These are phyloP conservation scores for Drosophila watanabei DNA, from an alignment of 1,140 invertebrate genomes.

Conservation along the genomic window DNA sequence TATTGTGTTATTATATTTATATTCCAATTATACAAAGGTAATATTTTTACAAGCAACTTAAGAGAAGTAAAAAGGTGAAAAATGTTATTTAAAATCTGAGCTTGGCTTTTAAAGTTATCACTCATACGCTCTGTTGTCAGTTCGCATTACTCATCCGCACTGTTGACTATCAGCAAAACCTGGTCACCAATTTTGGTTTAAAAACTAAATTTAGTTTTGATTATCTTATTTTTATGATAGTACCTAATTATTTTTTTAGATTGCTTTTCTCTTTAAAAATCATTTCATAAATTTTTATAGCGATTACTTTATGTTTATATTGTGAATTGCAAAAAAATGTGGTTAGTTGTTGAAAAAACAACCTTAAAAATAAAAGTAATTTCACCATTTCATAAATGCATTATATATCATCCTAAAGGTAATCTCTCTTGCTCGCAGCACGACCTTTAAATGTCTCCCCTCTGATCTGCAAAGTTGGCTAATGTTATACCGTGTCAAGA, in stretches of 20 bases:
- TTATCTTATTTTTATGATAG: neutral
- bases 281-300: no score
- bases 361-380: neutral
- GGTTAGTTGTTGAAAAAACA: no score
- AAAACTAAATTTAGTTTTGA: neutral
- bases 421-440: conserved; percentile 2
- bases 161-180: neutral
- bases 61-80: neutral
- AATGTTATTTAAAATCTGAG: no score
- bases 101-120: neutral
- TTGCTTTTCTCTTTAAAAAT: no score
- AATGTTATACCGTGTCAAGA: conserved; percentile 37
- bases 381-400: neutral
- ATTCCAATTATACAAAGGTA: no score
- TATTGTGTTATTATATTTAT: no score
- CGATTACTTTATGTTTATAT: no score
- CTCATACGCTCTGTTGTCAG: neutral
- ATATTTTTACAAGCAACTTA: neutral
- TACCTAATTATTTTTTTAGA: neutral
- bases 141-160: neutral
- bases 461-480: conserved; percentile 24
- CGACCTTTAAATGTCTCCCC: conserved; percentile 11
- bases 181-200: neutral
- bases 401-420: neutral
- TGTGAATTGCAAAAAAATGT: no score